These are phyloP conservation scores for Labeo rohita DNA, from an alignment of 2,113 vertebrate species.

Conservation along the genomic window DNA sequence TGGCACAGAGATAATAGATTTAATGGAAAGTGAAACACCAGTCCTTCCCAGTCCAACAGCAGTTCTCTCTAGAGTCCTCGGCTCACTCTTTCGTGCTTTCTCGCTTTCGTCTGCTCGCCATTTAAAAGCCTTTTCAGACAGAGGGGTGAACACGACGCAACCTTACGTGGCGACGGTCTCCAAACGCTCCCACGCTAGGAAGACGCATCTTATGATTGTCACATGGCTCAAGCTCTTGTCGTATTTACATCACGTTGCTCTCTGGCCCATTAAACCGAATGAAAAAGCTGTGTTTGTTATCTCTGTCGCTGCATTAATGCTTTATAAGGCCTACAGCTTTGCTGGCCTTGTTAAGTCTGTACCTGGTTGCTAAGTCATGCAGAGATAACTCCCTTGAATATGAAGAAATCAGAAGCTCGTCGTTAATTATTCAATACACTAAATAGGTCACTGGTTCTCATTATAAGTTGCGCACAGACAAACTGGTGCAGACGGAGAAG, in stretches of 20 bases:
- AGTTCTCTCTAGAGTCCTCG: slow-evolving; percentile 50
- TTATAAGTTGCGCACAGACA: slow-evolving; percentile 66
- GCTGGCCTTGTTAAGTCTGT: slow-evolving; percentile 41
- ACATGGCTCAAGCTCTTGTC: slow-evolving; percentile 43
- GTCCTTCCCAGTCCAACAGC: slow-evolving; percentile 49
- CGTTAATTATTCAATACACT: slow-evolving; percentile 74
- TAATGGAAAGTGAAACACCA: slow-evolving; percentile 62
- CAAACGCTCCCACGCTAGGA: slow-evolving; percentile 6
- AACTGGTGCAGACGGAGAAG: slow-evolving; percentile 57
- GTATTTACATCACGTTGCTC: slow-evolving; percentile 32
- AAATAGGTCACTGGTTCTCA: slow-evolving; percentile 74
- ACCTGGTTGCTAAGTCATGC: slow-evolving; percentile 54
- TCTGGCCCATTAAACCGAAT: slow-evolving; percentile 35
- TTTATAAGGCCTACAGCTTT: slow-evolving; percentile 35
- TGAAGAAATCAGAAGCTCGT: slow-evolving; percentile 62
- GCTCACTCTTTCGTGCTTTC: neutral
- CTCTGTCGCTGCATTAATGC: slow-evolving; percentile 1
- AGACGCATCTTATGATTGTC: slow-evolving; percentile 33
- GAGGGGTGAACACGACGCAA: slow-evolving; percentile 20
- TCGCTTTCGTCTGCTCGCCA: slow-evolving; percentile 11
- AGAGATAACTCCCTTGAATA: slow-evolving; percentile 53
- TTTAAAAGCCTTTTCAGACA: slow-evolving; percentile 44
- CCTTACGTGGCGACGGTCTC: neutral
- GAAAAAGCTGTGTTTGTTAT: slow-evolving; percentile 12
- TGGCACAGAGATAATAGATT: slow-evolving; percentile 62